Conservation (phyloP, 2,888 invertebrate genomes). For the Octonoba sinensis region DNA sequence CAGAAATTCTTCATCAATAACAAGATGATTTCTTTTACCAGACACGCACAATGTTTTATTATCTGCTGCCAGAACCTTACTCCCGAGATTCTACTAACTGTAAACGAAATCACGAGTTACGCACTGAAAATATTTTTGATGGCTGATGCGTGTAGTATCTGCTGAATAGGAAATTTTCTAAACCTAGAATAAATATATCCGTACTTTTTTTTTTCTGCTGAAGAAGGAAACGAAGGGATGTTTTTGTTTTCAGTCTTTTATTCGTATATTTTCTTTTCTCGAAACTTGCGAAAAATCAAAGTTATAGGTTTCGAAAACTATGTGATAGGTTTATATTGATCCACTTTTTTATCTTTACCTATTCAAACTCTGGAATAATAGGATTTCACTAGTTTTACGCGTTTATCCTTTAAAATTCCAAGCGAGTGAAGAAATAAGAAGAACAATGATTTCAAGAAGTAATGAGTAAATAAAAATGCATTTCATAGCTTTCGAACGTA, state of each 20-base stretch:
- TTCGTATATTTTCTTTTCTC: conserved; percentile 14
- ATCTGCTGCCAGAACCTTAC: conserved; percentile 33
- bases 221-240: conserved; percentile 23
- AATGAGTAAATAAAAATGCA: conserved; percentile 54
- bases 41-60: conserved; percentile 33
- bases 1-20: too few relatives aligned
- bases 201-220: conserved; percentile 17
- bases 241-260: conserved; percentile 32
- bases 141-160: conserved; percentile 20
- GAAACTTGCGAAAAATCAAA: conserved; percentile 34
- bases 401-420: too few relatives aligned
- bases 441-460: conserved; percentile 1
- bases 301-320: conserved; percentile 51
- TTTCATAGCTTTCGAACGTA: conserved; percentile 5
- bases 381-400: neutral
- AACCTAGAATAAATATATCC: conserved; percentile 38
- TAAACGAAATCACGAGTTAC: conserved; percentile 17
- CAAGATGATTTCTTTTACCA: neutral
- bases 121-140: conserved; percentile 35
- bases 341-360: conserved; percentile 27
- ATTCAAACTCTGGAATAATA: conserved; percentile 29
- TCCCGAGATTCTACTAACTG: conserved; percentile 9
- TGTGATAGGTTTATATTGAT: conserved; percentile 52
- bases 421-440: too few relatives aligned
- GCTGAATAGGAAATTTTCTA: conserved; percentile 42